Evolutionary conservation across 2,113 vertebrate species (phyloP).

Genomic region (Nesogale talazaci): DNA sequence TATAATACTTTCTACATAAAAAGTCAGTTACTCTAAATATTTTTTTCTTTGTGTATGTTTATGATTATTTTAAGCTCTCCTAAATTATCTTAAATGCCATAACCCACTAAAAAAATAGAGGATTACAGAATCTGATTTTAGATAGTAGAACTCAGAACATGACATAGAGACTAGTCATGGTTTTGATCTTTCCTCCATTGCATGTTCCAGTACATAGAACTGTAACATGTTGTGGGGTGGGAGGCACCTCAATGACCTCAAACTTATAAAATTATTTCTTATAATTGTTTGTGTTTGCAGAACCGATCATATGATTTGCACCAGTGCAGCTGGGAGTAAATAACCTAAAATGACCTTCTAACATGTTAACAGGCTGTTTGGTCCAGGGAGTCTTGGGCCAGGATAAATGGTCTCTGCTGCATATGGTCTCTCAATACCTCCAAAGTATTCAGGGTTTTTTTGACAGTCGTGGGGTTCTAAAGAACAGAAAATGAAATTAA

Average conservation of each 20-base stretch:
- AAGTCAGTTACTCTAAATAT: background rate
- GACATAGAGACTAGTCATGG: background rate
- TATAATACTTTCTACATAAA: background rate
- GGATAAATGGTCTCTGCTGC: background rate
- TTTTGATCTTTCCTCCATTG: background rate
- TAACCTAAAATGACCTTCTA: background rate
- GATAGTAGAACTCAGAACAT: background rate
- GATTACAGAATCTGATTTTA: background rate
- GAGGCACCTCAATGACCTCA: background rate
- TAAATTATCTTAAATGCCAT: background rate
- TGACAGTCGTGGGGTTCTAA: background rate
- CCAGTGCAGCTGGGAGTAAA: background rate
- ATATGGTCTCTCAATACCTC: background rate
- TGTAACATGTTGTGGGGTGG: background rate
- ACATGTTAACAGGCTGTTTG: background rate
- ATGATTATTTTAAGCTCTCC: background rate
- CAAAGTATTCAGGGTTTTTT: background rate
- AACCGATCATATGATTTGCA: background rate
- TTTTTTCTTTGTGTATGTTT: background rate
- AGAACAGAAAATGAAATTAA: background rate
- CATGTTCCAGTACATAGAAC: background rate
- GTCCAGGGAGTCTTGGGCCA: background rate
- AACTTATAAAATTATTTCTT: conserved; percentile 44
- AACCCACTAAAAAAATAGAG: background rate
- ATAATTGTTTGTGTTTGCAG: background rate